These are phyloP conservation scores for Drosophila nigritarsus DNA, from an alignment of 2,888 invertebrate genomes.

Conservation along the genomic window DNA sequence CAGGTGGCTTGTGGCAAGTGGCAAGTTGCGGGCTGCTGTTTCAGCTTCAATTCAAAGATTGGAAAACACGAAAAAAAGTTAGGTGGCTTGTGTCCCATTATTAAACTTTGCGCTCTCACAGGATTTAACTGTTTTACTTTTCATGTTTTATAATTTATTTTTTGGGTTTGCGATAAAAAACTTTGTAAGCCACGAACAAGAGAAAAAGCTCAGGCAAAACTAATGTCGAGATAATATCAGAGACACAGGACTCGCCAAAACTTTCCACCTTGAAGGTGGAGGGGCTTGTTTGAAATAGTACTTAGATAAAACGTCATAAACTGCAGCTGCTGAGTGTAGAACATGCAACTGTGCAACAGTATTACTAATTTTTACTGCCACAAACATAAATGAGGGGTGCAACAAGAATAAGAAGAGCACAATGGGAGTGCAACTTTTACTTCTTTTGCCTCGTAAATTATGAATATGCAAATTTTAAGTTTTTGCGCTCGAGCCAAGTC, in stretches of 20 bases:
- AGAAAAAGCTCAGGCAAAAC: slow-evolving; percentile 27
- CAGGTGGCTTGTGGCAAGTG: slow-evolving; percentile 14
- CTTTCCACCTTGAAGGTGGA: slow-evolving; percentile 16
- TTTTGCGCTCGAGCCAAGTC: slow-evolving; percentile 34
- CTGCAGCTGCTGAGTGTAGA: slow-evolving; percentile 37
- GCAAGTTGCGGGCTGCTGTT: neutral
- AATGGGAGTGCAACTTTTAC: neutral
- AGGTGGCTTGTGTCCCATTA: slow-evolving; percentile 23
- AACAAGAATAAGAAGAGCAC: neutral
- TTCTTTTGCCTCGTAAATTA: slow-evolving; percentile 49
- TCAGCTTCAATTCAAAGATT: slow-evolving; percentile 42
- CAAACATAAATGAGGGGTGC: neutral
- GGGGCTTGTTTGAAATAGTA: neutral
- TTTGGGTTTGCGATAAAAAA: slow-evolving; percentile 48
- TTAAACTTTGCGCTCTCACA: slow-evolving; percentile 31
- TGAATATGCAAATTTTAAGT: slow-evolving; percentile 64
- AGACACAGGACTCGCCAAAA: slow-evolving; percentile 23
- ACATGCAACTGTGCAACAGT: slow-evolving; percentile 31
- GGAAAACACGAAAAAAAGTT: slow-evolving; percentile 42
- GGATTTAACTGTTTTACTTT: slow-evolving; percentile 20
- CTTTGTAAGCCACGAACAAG: slow-evolving; percentile 19
- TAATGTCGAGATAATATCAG: slow-evolving; percentile 47
- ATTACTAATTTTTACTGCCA: slow-evolving; percentile 36
- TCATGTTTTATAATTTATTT: neutral
- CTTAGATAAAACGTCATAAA: slow-evolving; percentile 51